Base-by-base conservation (phyloP, 2,888 invertebrate species). In the Andricus quercusramuli region DNA sequence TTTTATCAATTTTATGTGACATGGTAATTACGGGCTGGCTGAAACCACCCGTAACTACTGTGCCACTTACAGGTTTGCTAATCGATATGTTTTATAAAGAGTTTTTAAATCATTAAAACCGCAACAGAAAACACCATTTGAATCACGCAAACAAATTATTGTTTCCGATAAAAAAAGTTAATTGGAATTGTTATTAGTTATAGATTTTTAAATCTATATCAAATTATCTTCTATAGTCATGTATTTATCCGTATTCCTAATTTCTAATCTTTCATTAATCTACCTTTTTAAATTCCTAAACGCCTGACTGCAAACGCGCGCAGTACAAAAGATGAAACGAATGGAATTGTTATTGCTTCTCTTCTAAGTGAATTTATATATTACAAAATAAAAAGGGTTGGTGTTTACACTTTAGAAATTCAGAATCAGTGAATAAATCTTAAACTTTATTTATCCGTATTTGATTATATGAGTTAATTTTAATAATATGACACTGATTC, bases 11-110 rank as follows among this genome's bases (percentile, higher is more conserved):
- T 47, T 47, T 11, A 11, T 59, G 22, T 59, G 22, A 11, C 29
- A 29, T 8, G 15, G 25, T 62, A 62, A 29, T 29, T 62, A 29
- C 6, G 29, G 64, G 17, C 29, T 64, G 64, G 25, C 6, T 64
- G 15, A 17, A 64, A 64, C 17, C 22, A 29, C 29, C 15, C 8
- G 29, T 29, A 64, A 64, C 29, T 29, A 64, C 29, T 64, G 64
- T 64, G 64, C 64, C 64, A 64, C 29, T 64, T 29, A 25, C 15
- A 64, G 64, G 64, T 17, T 1, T 25, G 17, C 29, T 25, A 64
- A 64, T 64, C 64, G 64, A 64, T 64, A 64, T 15, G 64, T 64
- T 29, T 74, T 74, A 74, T 56, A 29, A 74, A 70, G 20, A 70
- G 29, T 32, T 70, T 29, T 70, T 70, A 32, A 29, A 70, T n/a